Base-by-base conservation (phyloP, 1,140 invertebrate species). In the Leptinotarsa undecemlineata region DNA sequence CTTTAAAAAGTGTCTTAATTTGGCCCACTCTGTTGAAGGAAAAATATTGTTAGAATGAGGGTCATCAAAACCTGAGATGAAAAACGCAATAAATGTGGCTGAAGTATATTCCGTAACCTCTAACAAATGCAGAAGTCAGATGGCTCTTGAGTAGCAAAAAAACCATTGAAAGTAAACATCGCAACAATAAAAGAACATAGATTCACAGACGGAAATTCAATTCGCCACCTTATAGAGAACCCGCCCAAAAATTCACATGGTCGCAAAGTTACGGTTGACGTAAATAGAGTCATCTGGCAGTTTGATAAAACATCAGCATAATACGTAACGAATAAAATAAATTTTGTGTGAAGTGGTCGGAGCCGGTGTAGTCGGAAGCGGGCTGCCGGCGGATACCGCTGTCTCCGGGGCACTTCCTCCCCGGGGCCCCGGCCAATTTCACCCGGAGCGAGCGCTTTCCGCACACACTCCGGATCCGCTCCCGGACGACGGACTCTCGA, bases 331-430 rank as follows among this genome's bases (percentile, higher is more conserved):
- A 71, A 78, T 80, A 82, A 78, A 80, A 80, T 81, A 79, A 82
- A 78, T 79, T 75, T 75, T 71, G 76, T 77, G 79, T 79, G 81
- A 83, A 83, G 83, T 83, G 82, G 81, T 77, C 79, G 81, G 74
- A 76, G 73, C 78, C 77, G 77, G 74, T 75, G 74, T 74, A 81
- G 83, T 83, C 84, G 84, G 82, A 83, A 83, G 78, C 84, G 82
- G 83, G 79, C 77, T 79, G 80, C 80, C 80, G 82, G 83, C 84
- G 84, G 84, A 85, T 84, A 84, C 82, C 84, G 84, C 84, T 85
- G 82, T 84, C 84, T 85, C 84, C 84, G 84, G 84, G 82, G 82
- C 82, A 84, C 82, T 84, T 85, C 83, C 83, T 84, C 82, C 81
- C 82, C 83, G 84, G 83, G 79, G 83, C 75, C 73, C 72, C 83